A percentile compares a stretch with the other conserved stretches of the same genome.
phyloP scores from a whole-genome alignment of 2,797 vertebrate genomes.

The Etheostoma perlongum region DNA sequence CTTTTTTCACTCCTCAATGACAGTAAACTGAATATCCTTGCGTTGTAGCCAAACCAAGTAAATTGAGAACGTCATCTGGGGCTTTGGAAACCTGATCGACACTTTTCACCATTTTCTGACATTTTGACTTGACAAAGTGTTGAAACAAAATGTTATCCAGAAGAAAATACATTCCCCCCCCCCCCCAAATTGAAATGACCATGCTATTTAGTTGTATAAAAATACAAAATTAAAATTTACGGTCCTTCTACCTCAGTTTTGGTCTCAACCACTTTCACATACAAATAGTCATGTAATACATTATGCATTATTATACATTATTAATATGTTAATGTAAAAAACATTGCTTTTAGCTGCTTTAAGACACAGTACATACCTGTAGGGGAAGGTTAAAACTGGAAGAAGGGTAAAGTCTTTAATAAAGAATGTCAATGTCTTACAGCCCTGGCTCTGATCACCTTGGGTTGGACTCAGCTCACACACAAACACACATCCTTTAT shows the following conservation, averaged over 20 bases:
- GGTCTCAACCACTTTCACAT: neutral
- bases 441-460: conserved; percentile 30
- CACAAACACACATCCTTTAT: neutral
- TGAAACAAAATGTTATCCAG: no score
- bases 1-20: no score
- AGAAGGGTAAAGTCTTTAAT: neutral
- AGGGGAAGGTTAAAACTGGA: neutral
- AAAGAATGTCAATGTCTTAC: conserved; percentile 44
- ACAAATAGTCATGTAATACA: neutral
- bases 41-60: no score
- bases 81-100: no score
- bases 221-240: neutral
- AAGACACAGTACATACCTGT: neutral
- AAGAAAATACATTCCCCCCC: no score
- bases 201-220: no score
- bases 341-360: neutral
- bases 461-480: conserved; percentile 11
- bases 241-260: neutral
- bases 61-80: no score
- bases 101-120: no score
- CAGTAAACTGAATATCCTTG: no score
- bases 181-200: no score
- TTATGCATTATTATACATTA: no score
- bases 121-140: no score
- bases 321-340: neutral